Conservation (phyloP, 2,113 vertebrate species). For the Cebidichthys violaceus region DNA sequence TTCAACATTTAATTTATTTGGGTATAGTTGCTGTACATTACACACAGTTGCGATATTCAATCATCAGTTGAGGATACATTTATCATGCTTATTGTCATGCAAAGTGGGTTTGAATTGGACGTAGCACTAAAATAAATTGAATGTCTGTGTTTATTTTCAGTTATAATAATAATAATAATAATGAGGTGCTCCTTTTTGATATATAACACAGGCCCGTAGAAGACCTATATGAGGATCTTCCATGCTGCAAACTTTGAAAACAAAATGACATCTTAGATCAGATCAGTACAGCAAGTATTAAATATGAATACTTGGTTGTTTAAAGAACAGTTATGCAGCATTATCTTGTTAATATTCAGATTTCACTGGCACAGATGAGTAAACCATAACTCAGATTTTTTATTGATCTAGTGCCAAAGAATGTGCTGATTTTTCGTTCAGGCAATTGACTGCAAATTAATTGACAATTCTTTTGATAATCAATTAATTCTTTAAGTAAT, state of each 20-base stretch:
- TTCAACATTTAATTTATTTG: slow-evolving; percentile 31
- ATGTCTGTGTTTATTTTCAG: neutral
- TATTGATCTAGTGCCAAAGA: neutral
- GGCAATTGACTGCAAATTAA: neutral
- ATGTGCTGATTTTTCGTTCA: neutral
- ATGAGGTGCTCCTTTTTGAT: neutral
- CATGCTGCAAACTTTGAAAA: neutral
- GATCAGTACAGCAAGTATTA: neutral
- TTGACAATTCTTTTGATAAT: too few species aligned
- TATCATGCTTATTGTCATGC: slow-evolving; percentile 1
- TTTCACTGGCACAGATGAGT: neutral
- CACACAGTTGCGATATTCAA: neutral
- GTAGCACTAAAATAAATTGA: neutral
- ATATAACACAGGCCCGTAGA: neutral
- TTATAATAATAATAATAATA: neutral
- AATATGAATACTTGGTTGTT: too few species aligned
- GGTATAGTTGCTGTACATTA: neutral
- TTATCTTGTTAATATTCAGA: neutral
- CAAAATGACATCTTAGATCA: neutral
- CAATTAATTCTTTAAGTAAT: too few species aligned
- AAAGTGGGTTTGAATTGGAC: slow-evolving; percentile 9
- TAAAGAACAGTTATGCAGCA: neutral
- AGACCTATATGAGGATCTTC: neutral
- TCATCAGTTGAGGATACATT: neutral
- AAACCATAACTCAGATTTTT: neutral